Evolutionary conservation across 1,140 invertebrate genomes (phyloP).

Genomic region (Drosophila nigrodunni): DNA sequence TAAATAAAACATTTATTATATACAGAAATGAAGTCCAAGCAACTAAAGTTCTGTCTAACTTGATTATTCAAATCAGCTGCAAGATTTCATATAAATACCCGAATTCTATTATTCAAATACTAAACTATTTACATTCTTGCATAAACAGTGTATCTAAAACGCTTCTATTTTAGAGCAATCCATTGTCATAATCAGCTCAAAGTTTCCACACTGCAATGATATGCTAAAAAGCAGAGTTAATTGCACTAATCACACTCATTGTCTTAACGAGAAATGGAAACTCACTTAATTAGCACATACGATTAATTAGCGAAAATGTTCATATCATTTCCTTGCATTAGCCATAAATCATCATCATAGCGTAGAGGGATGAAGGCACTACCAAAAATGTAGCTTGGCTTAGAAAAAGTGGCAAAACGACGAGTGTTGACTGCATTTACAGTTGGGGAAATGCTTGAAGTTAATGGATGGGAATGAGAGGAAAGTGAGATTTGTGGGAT

Average conservation of each 20-base stretch:
- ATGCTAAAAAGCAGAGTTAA: conserved; percentile 1
- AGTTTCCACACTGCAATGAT: background rate
- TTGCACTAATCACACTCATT: conserved; percentile 4
- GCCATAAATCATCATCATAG: conserved; percentile 13
- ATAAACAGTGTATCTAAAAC: too few relatives aligned
- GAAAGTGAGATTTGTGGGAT: background rate
- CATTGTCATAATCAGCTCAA: background rate
- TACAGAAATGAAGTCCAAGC: too few relatives aligned
- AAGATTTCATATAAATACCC: too few relatives aligned
- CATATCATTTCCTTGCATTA: background rate
- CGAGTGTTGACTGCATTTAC: conserved; percentile 26
- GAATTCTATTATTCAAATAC: too few relatives aligned
- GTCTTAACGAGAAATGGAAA: background rate
- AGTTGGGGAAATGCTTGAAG: background rate
- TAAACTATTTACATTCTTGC: too few relatives aligned
- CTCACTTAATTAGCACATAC: background rate
- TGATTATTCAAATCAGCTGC: too few relatives aligned
- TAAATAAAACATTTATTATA: too few relatives aligned
- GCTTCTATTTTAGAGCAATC: too few relatives aligned
- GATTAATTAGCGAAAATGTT: too few relatives aligned
- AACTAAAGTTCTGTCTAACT: too few relatives aligned
- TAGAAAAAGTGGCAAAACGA: conserved; percentile 12
- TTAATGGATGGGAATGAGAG: background rate
- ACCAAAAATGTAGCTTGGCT: background rate
- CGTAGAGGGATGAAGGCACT: background rate